A percentile compares a stretch with the other conserved stretches of the same genome.
These are phyloP conservation scores for Sminthopsis crassicaudata DNA, from an alignment of 2,113 vertebrate genomes.

Conservation along the genomic window DNA sequence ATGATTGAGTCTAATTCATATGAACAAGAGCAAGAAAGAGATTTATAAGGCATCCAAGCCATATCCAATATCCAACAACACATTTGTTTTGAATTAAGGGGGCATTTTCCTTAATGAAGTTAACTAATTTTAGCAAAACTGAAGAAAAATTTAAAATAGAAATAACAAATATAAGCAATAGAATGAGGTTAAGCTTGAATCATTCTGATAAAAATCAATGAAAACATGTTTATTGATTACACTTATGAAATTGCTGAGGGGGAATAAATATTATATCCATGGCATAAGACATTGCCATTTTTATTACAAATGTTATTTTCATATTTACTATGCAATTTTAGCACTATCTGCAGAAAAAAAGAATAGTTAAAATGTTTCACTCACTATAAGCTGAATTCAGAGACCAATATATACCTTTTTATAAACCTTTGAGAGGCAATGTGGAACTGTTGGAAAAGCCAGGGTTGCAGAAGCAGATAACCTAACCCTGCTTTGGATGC, in stretches of 20 bases:
- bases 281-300: conserved; percentile 67
- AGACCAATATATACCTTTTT: conserved; percentile 46
- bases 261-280: conserved; percentile 64
- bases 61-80: conserved; percentile 69
- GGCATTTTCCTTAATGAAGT: conserved; percentile 73
- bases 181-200: conserved; percentile 61
- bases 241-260: conserved; percentile 18
- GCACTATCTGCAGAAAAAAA: conserved; percentile 59
- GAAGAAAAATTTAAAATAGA: conserved; percentile 59
- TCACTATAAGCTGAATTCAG: conserved; percentile 18
- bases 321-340: conserved; percentile 66
- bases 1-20: conserved; percentile 60
- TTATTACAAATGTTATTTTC: conserved; percentile 73
- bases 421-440: conserved; percentile 9
- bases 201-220: conserved; percentile 71
- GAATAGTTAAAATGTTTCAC: conserved; percentile 70
- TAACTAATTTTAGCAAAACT: conserved; percentile 76
- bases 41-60: conserved; percentile 48
- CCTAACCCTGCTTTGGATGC: neutral
- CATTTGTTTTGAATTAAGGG: conserved; percentile 79
- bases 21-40: conserved; percentile 58
- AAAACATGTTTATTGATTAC: conserved; percentile 70
- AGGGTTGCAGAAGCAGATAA: neutral
- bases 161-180: conserved; percentile 59
- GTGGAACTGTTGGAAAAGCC: conserved; percentile 50